Percentiles rank a stretch among this genome's conserved stretches.
Evolutionary conservation across 1,140 invertebrate genomes (phyloP).

Genomic region (Himalopsyche phryganea): DNA sequence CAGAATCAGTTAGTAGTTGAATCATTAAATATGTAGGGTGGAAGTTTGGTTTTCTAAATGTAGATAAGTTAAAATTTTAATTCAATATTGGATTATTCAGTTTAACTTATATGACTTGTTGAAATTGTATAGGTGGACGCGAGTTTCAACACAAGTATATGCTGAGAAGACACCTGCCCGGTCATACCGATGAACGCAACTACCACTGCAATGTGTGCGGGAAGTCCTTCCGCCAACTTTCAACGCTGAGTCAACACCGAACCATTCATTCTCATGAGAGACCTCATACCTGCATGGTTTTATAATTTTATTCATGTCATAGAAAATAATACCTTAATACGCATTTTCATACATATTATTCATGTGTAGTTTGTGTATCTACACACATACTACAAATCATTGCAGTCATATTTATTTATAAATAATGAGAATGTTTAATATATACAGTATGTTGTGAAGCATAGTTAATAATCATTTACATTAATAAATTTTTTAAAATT

Average conservation of each 20-base stretch:
- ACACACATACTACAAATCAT: too few relatives aligned
- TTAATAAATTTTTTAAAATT: too few relatives aligned
- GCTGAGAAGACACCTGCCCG: slow-evolving; percentile 75
- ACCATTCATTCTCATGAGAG: slow-evolving; percentile 70
- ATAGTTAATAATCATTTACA: too few relatives aligned
- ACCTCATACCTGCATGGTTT: slow-evolving; percentile 67
- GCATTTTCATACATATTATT: neutral
- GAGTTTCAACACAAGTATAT: slow-evolving; percentile 76
- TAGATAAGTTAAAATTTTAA: too few relatives aligned
- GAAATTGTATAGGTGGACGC: slow-evolving; percentile 51
- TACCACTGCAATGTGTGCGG: slow-evolving; percentile 75
- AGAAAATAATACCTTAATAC: neutral
- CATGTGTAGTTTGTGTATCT: neutral
- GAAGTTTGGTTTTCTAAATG: too few relatives aligned
- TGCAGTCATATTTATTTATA: too few relatives aligned
- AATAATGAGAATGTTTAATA: too few relatives aligned
- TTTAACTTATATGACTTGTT: too few relatives aligned
- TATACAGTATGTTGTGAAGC: too few relatives aligned
- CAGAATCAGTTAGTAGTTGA: too few relatives aligned
- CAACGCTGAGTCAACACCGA: slow-evolving; percentile 68
- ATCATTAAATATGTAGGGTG: too few relatives aligned
- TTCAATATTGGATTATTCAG: too few relatives aligned
- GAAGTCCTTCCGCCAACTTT: slow-evolving; percentile 75
- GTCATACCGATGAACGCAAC: slow-evolving; percentile 78
- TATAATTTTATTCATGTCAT: neutral